Evolutionary conservation across 2,113 vertebrate genomes (phyloP), one percentile per base, ranked within the genome.

Genomic region (Anarhynchus alexandrinus): DNA sequence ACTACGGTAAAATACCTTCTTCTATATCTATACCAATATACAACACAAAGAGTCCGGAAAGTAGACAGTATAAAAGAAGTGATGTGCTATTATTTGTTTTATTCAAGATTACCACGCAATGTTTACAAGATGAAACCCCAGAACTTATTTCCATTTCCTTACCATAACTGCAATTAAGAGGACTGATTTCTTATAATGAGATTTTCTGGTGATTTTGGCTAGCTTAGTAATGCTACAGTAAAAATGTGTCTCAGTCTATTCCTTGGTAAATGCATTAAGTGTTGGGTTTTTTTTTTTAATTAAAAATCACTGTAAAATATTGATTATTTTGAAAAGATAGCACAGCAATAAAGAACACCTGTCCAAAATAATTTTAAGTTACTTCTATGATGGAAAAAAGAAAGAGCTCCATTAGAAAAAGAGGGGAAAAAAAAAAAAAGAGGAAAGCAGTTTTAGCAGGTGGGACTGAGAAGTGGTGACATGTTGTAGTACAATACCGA

Each of bases 381-480:
- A 58, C 59, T 91, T 69, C 51, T 61, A 1, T 9, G 14, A 79
- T 20, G 38, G 54, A 54, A 69, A 87, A 79, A 91, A 76, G 19
- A 69, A 93, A 77, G 38, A 59, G 45, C 12, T 4, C 52, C 42
- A 6, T 57, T 71, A 81, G 61, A 83, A 90, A 54, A 51, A 62
- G 22, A 25, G 40, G 40, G 40, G 11, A 12, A n/a, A 30, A 57
- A 17, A 83, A 90, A 54, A 51, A 62, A 19, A 25, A 58, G 86
- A 64, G n/a, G 3, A 87, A 85, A 93, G 91, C 30, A 3, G 51
- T 88, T 97, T 80, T 61, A 93, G 91, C 93, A 96, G 91, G 96
- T 94, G 96, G 93, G 87, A 82, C 66, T 97, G 95, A 97, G 18
- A 77, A 82, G 96, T 58, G 84, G 96, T 96, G 95, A 97, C 95